Conservation (phyloP, 1,140 invertebrate genomes). For the Dermatophagoides farinae region DNA sequence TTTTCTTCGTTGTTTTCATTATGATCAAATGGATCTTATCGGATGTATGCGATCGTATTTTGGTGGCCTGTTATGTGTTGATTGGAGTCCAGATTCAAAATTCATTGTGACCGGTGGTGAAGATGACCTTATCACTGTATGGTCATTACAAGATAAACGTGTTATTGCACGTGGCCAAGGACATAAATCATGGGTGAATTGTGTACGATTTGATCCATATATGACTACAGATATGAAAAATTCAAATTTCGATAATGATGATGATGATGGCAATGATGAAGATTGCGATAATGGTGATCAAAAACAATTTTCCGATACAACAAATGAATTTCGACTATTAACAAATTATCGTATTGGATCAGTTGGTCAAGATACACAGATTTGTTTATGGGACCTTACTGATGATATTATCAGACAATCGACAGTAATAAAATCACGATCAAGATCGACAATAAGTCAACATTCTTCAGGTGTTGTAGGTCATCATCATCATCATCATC, state of each 20-base stretch:
- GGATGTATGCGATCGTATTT: conserved; percentile 84
- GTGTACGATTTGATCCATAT: conserved; percentile 88
- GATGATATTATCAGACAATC: conserved; percentile 55
- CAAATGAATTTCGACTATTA: not conserved
- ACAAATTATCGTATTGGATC: conserved; percentile 75
- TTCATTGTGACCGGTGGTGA: conserved; percentile 92
- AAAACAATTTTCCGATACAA: not conserved
- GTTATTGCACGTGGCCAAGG: conserved; percentile 87
- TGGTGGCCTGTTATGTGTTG: conserved; percentile 76
- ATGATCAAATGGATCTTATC: conserved; percentile 84
- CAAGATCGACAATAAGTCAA: conserved; percentile 12
- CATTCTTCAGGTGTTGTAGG: not conserved
- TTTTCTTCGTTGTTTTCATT: conserved; percentile 85
- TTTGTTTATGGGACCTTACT: conserved; percentile 95
- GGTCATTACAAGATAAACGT: conserved; percentile 71
- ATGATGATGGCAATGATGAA: conserved; percentile 23
- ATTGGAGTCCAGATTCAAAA: conserved; percentile 90
- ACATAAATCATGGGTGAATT: conserved; percentile 82
- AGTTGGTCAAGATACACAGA: conserved; percentile 89
- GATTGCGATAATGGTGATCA: not conserved
- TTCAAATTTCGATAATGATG: conserved; percentile 21
- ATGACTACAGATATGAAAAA: conserved; percentile 39
- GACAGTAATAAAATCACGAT: conserved; percentile 20
- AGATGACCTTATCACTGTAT: conserved; percentile 96
- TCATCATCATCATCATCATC: conserved; percentile 5